Base-by-base conservation (phyloP, 2,888 invertebrate species). In the Carcina quercana region DNA sequence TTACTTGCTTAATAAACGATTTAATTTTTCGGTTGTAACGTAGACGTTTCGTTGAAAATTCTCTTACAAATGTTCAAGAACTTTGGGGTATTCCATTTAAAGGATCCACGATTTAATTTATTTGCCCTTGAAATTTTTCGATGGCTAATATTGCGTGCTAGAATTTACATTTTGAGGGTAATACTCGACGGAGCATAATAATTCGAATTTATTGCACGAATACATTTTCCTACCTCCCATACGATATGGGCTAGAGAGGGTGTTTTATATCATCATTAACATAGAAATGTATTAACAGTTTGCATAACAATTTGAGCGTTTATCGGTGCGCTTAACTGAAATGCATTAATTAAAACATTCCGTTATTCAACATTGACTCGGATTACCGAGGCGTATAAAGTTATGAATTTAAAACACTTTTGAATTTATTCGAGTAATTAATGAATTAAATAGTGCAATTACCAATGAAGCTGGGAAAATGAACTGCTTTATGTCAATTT, bases 121-220 rank as follows among this genome's bases (percentile, higher is more conserved):
- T 14, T 30, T 32, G 40, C 25, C 50, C 45, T 50, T 51, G 51
- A 50, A 49, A 41, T 43, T 42, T 40, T 45, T n/a, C 34, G 35
- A 37, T 28, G 31, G 6, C 28, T 36, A 36, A 30, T 40, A 40
- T 42, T 37, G 43, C 39, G 45, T 43, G 44, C 37, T 35, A 37
- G 30, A 38, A 35, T 47, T 35, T 38, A 37, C 30, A 30, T 32
- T 37, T n/a, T n/a, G n/a, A 17, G 36, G 42, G 35, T 34, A 38
- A 38, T 41, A 43, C 39, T 51, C 43, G 34, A 32, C 35, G 37
- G 32, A 37, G 50, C 40, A 43, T 43, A 42, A 37, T 51, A 52
- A 55, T 50, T 38, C 45, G 35, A 46, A 47, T 55, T 53, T 52
- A 48, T 45, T 43, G 42, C 41, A 33, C 35, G 45, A 45, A 39